phyloP scores from a whole-genome alignment of 2,888 invertebrate genomes.

The Megastigmus dorsalis region DNA sequence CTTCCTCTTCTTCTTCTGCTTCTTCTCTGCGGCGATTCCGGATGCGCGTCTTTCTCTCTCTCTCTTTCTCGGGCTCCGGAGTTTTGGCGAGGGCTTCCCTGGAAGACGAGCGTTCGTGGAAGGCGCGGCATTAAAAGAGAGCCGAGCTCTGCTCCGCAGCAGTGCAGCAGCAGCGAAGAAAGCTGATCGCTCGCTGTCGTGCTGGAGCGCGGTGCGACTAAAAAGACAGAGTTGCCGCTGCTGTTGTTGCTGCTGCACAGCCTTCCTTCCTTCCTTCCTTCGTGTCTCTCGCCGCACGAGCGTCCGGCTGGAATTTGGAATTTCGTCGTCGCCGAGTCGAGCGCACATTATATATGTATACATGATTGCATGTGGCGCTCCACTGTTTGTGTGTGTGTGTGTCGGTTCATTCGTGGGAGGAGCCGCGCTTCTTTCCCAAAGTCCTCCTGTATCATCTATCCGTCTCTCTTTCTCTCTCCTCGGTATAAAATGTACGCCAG shows the following conservation, averaged over 20 bases:
- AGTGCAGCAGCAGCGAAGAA: slow-evolving; percentile 26
- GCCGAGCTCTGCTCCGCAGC: too few relatives aligned
- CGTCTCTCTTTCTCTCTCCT: not conserved
- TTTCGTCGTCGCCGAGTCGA: slow-evolving; percentile 7
- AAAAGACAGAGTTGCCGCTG: slow-evolving; percentile 19
- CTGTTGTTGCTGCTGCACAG: slow-evolving; percentile 9
- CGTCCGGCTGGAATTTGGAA: slow-evolving; percentile 49
- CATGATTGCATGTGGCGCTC: not conserved
- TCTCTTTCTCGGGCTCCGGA: not conserved
- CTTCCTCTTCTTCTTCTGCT: too few relatives aligned
- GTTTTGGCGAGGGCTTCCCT: slow-evolving; percentile 19
- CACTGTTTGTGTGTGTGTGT: not conserved
- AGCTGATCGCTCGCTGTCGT: slow-evolving; percentile 38
- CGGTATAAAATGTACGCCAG: slow-evolving; percentile 12
- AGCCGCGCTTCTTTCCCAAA: slow-evolving; percentile 3
- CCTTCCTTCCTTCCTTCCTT: not conserved
- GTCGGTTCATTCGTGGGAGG: slow-evolving; percentile 35
- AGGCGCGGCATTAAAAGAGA: slow-evolving; percentile 48
- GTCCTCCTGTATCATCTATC: slow-evolving; percentile 4
- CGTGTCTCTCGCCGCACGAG: not conserved
- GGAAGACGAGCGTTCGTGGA: slow-evolving; percentile 46
- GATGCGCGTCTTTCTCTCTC: slow-evolving; percentile 31
- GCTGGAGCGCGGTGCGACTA: not conserved
- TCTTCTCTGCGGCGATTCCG: slow-evolving; percentile 39
- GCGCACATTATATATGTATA: not conserved